Base-by-base conservation (phyloP, 2,797 vertebrate species). In the Limnodromus scolopaceus region DNA sequence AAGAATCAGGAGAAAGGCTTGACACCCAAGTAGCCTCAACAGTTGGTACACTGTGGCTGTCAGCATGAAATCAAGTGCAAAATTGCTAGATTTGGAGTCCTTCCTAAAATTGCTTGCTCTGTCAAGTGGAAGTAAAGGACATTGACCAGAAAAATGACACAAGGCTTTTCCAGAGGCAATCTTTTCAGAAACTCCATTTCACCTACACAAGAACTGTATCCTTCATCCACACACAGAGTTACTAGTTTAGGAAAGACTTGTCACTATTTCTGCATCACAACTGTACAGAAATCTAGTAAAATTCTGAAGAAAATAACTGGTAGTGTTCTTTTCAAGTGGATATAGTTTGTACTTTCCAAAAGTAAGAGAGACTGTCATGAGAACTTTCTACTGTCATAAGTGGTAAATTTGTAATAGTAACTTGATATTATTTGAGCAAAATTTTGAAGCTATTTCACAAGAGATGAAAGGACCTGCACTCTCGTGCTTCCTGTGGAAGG, bases 111-210 rank as follows among this genome's bases (percentile, higher is more conserved):
- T 72, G 13, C 41, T 74, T 81, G 45, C 39, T 86, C 57, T 93
- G 16, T 78, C 82, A 87, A 90, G 86, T 89, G 74, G 85, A 93
- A 96, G 61, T 75, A 81, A 94, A 93, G 93, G 80, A 95, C 92
- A 43, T 36, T 84, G 87, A 88, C 90, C 87, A 92, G 72, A 80
- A 96, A 93, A 93, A 88, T 45, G 45, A 75, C 79, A 75, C 14
- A 41, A 80, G 57, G 71, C 7, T 90, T 89, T 69, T 94, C 82
- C 83, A 92, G 85, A 86, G 61, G 69, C 79, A 51, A 23, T 96
- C 68, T 66, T 75, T 68, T 53, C 48, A 93, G 75, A 71, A 91
- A 58, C 51, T 80, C 43, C 16, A 9, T 70, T 82, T 87, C 64
- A 93, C 66, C 78, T 89, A 3, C 27, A 54, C 14, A 34, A 39